phyloP scores from a whole-genome alignment of 2,113 vertebrate genomes.

The Blennius ocellaris region DNA sequence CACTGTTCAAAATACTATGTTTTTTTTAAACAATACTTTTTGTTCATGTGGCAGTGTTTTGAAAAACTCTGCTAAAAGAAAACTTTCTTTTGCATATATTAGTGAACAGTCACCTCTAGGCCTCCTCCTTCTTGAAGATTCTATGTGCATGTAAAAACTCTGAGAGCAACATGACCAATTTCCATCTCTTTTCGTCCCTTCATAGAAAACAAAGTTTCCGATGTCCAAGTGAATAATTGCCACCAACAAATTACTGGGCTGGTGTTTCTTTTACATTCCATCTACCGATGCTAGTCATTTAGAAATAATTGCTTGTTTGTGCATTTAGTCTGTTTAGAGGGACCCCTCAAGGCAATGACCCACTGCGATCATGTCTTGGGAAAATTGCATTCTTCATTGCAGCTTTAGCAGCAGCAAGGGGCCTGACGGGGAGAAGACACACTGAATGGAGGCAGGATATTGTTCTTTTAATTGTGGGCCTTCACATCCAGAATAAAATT shows the following conservation, averaged over 20 bases:
- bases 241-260: slow-evolving; percentile 10
- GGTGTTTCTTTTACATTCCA: slow-evolving; percentile 19
- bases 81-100: too few relatives aligned
- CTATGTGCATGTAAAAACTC: neutral
- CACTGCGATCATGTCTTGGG: slow-evolving; percentile 3
- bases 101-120: too few relatives aligned
- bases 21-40: too few relatives aligned
- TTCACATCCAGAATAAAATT: neutral
- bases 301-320: slow-evolving; percentile 61
- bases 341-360: slow-evolving; percentile 32
- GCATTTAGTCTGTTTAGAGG: slow-evolving; percentile 22
- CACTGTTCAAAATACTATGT: too few relatives aligned
- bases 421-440: neutral
- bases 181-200: neutral
- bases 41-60: too few relatives aligned
- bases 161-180: neutral
- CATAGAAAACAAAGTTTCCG: slow-evolving; percentile 11
- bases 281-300: slow-evolving; percentile 30
- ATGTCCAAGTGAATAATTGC: slow-evolving; percentile 37
- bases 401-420: slow-evolving; percentile 16
- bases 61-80: too few relatives aligned
- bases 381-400: slow-evolving; percentile 22
- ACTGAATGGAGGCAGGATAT: slow-evolving; percentile 25
- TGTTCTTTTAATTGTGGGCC: slow-evolving; percentile 32
- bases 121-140: neutral